A percentile compares a stretch with the other conserved stretches of the same genome.
These are phyloP conservation scores for Sus cebifrons DNA, from an alignment of 2,797 vertebrate genomes.

Conservation along the genomic window DNA sequence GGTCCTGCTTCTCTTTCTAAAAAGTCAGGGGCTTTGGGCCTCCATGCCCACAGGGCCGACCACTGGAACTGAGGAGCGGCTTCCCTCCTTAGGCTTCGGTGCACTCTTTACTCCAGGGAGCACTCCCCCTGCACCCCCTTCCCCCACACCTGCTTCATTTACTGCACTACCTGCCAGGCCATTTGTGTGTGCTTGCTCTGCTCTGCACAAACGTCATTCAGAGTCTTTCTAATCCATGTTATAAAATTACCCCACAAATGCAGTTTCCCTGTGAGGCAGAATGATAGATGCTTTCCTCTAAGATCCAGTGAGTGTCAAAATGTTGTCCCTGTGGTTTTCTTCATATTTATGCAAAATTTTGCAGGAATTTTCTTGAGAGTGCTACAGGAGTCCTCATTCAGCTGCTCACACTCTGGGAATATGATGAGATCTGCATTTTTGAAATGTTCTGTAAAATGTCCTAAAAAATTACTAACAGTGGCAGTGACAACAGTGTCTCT, in stretches of 20 bases:
- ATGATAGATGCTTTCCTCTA: constrained; percentile 54
- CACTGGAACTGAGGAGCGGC: background rate
- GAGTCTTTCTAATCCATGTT: constrained; percentile 43
- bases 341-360: constrained; percentile 70
- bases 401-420: constrained; percentile 20
- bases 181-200: background rate
- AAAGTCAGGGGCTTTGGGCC: background rate
- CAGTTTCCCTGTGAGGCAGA: background rate
- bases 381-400: constrained; percentile 27
- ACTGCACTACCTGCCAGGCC: background rate
- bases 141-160: background rate
- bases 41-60: background rate
- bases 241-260: constrained; percentile 17
- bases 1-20: constrained; percentile 14
- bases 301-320: constrained; percentile 62
- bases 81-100: background rate
- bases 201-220: background rate
- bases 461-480: constrained; percentile 57
- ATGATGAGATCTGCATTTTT: constrained; percentile 73
- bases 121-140: too few species aligned
- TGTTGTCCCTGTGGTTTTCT: constrained; percentile 58
- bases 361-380: constrained; percentile 28
- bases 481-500: constrained; percentile 13
- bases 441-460: constrained; percentile 67
- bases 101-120: background rate